Evolutionary conservation across 2,113 vertebrate genomes (phyloP).

Genomic region (Smithornis capensis): DNA sequence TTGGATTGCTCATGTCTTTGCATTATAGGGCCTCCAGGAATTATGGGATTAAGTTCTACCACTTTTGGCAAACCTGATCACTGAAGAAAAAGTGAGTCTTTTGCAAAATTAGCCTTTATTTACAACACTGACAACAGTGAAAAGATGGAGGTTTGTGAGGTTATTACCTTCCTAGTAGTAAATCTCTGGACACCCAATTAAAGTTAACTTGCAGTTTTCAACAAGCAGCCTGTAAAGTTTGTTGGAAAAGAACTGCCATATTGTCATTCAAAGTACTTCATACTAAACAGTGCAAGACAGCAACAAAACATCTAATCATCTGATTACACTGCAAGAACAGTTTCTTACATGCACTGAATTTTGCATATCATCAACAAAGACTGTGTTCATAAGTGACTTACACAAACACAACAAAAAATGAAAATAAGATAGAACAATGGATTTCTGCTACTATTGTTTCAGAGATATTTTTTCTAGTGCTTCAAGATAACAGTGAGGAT

Average conservation of each 20-base stretch:
- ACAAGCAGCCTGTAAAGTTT: slow-evolving; percentile 64
- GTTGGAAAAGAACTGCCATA: slow-evolving; percentile 35
- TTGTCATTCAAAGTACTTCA: slow-evolving; percentile 56
- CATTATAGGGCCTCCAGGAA: slow-evolving; percentile 2
- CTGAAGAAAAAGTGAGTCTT: not conserved
- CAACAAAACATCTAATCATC: slow-evolving; percentile 59
- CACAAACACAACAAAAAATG: not conserved
- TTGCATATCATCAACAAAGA: not conserved
- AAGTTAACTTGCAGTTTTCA: slow-evolving; percentile 62
- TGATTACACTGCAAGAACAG: slow-evolving; percentile 42
- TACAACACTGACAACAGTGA: slow-evolving; percentile 36
- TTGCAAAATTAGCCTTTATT: slow-evolving; percentile 58
- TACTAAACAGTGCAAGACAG: slow-evolving; percentile 7
- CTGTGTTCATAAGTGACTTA: not conserved
- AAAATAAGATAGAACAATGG: not conserved
- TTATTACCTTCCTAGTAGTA: slow-evolving; percentile 49
- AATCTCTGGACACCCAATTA: slow-evolving; percentile 72
- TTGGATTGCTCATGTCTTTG: not conserved
- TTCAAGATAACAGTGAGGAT: not conserved
- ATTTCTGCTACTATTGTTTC: not conserved
- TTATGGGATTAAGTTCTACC: not conserved
- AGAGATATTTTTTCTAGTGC: not conserved
- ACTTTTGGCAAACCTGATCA: not conserved
- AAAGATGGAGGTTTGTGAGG: slow-evolving; percentile 31
- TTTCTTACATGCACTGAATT: slow-evolving; percentile 28